A percentile compares a stretch with the other conserved stretches of the same genome.
phyloP scores from a whole-genome alignment of 2,888 invertebrate species.

The Spilosoma lubricipeda region DNA sequence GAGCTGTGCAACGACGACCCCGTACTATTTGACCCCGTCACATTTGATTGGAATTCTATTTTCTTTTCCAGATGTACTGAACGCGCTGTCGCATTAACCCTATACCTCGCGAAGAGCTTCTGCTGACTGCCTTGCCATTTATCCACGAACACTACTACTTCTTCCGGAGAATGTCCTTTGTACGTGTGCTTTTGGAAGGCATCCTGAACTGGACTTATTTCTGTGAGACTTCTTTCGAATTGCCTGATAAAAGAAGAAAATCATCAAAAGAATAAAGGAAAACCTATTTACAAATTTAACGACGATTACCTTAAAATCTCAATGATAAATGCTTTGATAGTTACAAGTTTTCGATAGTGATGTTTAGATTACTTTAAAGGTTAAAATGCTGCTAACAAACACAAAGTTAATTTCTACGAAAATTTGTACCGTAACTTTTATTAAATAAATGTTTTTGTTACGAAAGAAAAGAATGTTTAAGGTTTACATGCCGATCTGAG shows the following conservation, averaged over 20 bases:
- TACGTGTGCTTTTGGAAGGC: conserved; percentile 27
- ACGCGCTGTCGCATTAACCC: conserved; percentile 25
- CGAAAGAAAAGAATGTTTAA: too few species aligned
- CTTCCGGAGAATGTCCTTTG: conserved; percentile 27
- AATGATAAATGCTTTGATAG: background rate
- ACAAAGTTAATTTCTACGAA: too few species aligned
- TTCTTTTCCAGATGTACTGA: background rate
- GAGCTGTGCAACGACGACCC: too few species aligned
- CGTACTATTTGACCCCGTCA: too few species aligned
- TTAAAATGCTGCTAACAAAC: too few species aligned
- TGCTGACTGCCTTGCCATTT: conserved; percentile 22
- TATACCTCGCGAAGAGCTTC: conserved; percentile 28
- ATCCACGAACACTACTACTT: conserved; percentile 28
- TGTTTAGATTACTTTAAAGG: too few species aligned
- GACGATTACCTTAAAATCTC: background rate
- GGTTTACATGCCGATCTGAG: too few species aligned
- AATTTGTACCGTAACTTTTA: too few species aligned
- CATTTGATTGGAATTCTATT: background rate
- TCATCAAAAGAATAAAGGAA: background rate
- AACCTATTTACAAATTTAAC: background rate
- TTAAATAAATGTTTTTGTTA: too few species aligned
- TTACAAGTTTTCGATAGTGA: background rate
- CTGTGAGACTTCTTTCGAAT: conserved; percentile 24
- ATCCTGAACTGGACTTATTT: conserved; percentile 9
- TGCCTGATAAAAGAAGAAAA: conserved; percentile 16